Percentiles rank a stretch among this genome's conserved stretches.
Evolutionary conservation across 2,888 invertebrate genomes (phyloP).

Genomic region (Apotomis betuletana): DNA sequence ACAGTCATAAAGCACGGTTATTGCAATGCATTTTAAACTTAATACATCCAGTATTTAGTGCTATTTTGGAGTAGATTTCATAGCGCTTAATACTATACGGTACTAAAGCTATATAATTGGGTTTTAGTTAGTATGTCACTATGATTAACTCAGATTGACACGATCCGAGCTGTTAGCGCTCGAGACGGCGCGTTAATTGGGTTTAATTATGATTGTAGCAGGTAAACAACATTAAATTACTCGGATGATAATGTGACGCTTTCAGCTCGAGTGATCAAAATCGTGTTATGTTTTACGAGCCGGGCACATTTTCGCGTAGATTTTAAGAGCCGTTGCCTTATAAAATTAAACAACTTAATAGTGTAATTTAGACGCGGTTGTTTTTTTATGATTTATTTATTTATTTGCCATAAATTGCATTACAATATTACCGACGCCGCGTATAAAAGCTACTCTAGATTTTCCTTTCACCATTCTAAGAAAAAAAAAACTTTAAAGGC

Average conservation of each 20-base stretch:
- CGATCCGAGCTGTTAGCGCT: conserved; percentile 10
- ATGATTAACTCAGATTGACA: conserved; percentile 6
- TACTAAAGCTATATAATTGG: not conserved
- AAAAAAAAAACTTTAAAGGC: too few species aligned
- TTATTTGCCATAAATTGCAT: too few species aligned
- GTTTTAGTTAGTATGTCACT: not conserved
- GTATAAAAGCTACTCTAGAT: too few species aligned
- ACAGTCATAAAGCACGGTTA: not conserved
- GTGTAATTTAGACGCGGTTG: too few species aligned
- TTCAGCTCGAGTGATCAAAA: not conserved
- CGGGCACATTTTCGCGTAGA: too few species aligned
- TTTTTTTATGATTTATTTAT: too few species aligned
- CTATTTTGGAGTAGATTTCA: not conserved
- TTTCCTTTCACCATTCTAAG: too few species aligned
- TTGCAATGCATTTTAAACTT: not conserved
- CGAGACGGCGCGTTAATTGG: conserved; percentile 15
- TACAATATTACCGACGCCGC: too few species aligned
- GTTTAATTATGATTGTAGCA: conserved; percentile 20
- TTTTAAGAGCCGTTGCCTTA: too few species aligned
- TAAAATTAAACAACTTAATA: too few species aligned
- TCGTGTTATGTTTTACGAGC: not conserved
- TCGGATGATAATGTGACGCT: not conserved
- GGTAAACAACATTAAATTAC: conserved; percentile 2
- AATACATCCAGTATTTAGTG: not conserved
- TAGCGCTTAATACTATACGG: not conserved